Percentiles rank a stretch among this genome's conserved stretches.
Conservation (phyloP, 2,113 vertebrate genomes). For the Beaufortia kweichowensis region DNA sequence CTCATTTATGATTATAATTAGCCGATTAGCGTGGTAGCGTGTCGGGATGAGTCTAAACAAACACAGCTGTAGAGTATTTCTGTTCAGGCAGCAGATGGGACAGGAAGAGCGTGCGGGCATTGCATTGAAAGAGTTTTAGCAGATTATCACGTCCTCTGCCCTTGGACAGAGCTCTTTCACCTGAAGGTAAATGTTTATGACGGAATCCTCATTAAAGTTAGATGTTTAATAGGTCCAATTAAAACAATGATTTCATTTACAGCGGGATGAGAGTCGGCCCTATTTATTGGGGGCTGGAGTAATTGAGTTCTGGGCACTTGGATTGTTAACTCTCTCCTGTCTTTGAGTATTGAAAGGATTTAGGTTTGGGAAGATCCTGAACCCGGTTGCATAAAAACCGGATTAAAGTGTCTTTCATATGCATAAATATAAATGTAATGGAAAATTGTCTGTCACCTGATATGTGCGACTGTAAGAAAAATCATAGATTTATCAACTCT, state of each 20-base stretch:
- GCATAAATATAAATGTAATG: too few relatives aligned
- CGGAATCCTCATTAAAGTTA: slow-evolving; percentile 78
- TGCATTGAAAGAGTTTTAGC: slow-evolving; percentile 24
- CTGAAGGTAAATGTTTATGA: slow-evolving; percentile 88
- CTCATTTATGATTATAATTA: slow-evolving; percentile 32
- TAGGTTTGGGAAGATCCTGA: too few relatives aligned
- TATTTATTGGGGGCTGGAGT: slow-evolving; percentile 71
- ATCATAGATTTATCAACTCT: too few relatives aligned
- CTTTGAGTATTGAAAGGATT: background rate
- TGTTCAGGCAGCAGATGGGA: slow-evolving; percentile 20
- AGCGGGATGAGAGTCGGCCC: slow-evolving; percentile 70
- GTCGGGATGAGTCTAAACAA: slow-evolving; percentile 20
- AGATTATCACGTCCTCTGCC: slow-evolving; percentile 53
- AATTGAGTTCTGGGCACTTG: slow-evolving; percentile 60
- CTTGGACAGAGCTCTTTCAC: slow-evolving; percentile 73
- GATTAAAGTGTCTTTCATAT: too few relatives aligned
- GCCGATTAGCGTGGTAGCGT: slow-evolving; percentile 26
- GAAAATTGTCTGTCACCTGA: too few relatives aligned
- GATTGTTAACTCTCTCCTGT: slow-evolving; percentile 59
- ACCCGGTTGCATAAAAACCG: too few relatives aligned
- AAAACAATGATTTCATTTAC: slow-evolving; percentile 82
- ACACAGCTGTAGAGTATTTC: slow-evolving; percentile 26
- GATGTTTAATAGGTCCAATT: slow-evolving; percentile 83
- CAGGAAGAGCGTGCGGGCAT: background rate
- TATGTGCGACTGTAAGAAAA: too few relatives aligned